Evolutionary conservation across 1,140 invertebrate genomes (phyloP), one percentile per base, ranked within the genome.

Genomic region (Drosophila chauvacae): DNA sequence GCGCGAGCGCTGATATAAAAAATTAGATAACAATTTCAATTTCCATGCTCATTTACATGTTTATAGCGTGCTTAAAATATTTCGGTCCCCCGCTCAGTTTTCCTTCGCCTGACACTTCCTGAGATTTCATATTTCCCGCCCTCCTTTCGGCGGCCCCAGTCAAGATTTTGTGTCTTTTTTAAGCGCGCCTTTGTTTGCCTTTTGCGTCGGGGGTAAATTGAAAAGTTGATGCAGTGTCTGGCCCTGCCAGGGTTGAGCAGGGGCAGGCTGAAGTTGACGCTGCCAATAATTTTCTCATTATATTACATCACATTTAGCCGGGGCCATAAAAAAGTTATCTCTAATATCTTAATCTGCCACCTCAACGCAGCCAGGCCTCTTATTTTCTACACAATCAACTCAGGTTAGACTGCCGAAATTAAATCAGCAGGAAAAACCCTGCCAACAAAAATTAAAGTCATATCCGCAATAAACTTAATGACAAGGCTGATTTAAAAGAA

Each of bases 1-100:
- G 75, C 79, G 82, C 77, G 61, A 59, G 60, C 57, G 74, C 78
- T 90, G 84, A 91, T 91, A 88, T 91, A 86, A 90, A 88, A 90
- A 86, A 90, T 90, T 90, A 90, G 90, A 91, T 91, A 91, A 91
- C 81, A 91, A 90, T 91, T 91, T 91, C 90, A 91, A 91, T 91
- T 91, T 91, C 90, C 90, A 90, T 81, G 78, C 90, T 91, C 85
- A 91, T 91, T 91, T 91, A 91, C 90, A 91, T 91, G 81, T 86
- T 90, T 90, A 91, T 91, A 86, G 85, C 81, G 82, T 85, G 85
- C 86, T 90, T 90, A 90, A 88, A 88, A 90, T 90, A 90, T 90
- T 81, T 85, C 71, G 58, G 42, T 23, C 47, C 55, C 48, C 55
- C 53, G 50, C 28, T 47, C 47, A 11, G 63, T 50, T 57, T 37